These are phyloP conservation scores for Synergus gifuensis DNA, from an alignment of 2,888 invertebrate species.

Conservation along the genomic window DNA sequence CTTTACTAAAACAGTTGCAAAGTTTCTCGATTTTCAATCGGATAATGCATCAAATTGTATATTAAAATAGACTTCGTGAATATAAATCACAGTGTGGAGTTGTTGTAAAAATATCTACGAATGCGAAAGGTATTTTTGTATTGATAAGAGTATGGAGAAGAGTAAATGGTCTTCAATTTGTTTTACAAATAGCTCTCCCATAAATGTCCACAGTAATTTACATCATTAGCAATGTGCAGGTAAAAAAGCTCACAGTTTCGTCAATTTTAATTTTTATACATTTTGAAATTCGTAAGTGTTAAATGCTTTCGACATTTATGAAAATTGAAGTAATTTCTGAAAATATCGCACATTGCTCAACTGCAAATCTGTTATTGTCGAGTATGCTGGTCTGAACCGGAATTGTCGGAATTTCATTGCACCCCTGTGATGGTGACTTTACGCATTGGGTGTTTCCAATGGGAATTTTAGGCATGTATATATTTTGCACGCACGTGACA, in stretches of 20 bases:
- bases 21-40: neutral
- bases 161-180: too few species aligned
- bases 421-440: slow-evolving; percentile 9
- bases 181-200: too few species aligned
- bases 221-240: too few species aligned
- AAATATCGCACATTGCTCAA: slow-evolving; percentile 15
- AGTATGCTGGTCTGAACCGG: slow-evolving; percentile 13
- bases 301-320: slow-evolving; percentile 13
- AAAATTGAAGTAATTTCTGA: slow-evolving; percentile 36
- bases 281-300: neutral
- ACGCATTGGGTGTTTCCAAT: slow-evolving; percentile 16
- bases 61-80: neutral
- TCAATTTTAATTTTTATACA: neutral
- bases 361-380: slow-evolving; percentile 15
- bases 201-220: too few species aligned
- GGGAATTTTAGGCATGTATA: slow-evolving; percentile 4
- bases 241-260: neutral
- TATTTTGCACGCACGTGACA: slow-evolving; percentile 21
- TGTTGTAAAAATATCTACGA: too few species aligned
- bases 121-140: too few species aligned
- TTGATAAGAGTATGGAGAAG: too few species aligned
- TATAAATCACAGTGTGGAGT: neutral
- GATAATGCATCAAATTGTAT: neutral
- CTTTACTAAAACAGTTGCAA: neutral
- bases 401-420: slow-evolving; percentile 35